Evolutionary conservation across 64 coral and sea anemone species (phyloP), one percentile per base, ranked within the genome.

Genomic region (Pocillopora damicornis): DNA sequence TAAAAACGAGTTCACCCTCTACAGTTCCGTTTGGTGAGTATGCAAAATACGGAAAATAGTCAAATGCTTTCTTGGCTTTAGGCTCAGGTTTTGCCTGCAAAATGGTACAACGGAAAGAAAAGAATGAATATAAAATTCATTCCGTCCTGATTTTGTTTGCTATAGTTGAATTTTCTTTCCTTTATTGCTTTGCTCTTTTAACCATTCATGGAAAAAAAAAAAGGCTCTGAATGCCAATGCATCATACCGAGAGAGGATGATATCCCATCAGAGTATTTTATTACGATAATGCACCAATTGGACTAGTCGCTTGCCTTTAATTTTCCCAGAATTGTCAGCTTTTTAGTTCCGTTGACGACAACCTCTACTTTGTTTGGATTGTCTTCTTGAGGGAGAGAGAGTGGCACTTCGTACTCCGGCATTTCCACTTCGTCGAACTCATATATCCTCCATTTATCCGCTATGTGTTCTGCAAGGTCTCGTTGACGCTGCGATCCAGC

Each of bases 21-120:
- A 96, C 87, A 13, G 94, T 96, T 12, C 87, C 90, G 66, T 96
- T 93, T 45, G 94, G 94, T 16, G 91, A 86, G 60, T 93, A 96
- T 8, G 78, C 91, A 60, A 93, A 77, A 42, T 88, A 96, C 16
- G 94, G 90, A 37, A 74, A 87, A 58, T 88, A 96, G 4, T 80
- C 20, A 57, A 83, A 87, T 35, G 60, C 87, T 34, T 93, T 79
- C 61, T 51, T 90, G 75, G 71, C 59, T 5, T 61, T 59, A 11
- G 90, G 94, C 20, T 81, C 91, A 12, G 83, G 75, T 57, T 20
- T 89, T 36, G 90, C 75, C 94, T 96, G 73, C 4, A 42, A 58
- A 10, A 38, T 18, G 11, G 8, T 51, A 42, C 81, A 63, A 13
- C 30, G 30, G 30, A 45, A 1, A 75, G 45, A 84, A 15, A 2